phyloP scores from a whole-genome alignment of 2,113 vertebrate genomes.

The Gallinago undulata region DNA sequence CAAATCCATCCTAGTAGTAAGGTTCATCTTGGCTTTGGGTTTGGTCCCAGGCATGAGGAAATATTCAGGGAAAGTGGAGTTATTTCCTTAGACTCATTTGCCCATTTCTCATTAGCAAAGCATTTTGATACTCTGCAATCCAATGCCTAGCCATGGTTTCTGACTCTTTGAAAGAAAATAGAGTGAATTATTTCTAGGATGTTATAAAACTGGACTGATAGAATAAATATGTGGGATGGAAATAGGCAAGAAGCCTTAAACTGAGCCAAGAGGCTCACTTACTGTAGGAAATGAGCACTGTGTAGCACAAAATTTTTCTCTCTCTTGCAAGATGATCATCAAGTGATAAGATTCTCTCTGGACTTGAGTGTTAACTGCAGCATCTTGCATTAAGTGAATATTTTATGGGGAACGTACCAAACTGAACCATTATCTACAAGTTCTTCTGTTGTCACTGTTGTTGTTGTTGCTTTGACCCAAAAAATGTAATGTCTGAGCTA shows the following conservation, averaged over 20 bases:
- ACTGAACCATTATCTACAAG: neutral
- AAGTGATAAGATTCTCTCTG: slow-evolving; percentile 33
- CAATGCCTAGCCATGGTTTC: neutral
- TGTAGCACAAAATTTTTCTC: neutral
- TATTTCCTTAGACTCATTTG: slow-evolving; percentile 50
- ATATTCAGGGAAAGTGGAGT: slow-evolving; percentile 9
- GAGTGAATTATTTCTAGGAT: slow-evolving; percentile 22
- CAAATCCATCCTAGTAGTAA: neutral
- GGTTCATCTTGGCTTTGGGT: slow-evolving; percentile 16
- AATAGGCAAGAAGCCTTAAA: slow-evolving; percentile 11
- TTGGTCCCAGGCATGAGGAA: slow-evolving; percentile 49
- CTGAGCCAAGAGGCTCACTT: slow-evolving; percentile 22
- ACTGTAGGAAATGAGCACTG: neutral
- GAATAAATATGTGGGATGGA: slow-evolving; percentile 14
- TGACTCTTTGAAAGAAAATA: slow-evolving; percentile 6
- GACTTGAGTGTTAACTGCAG: slow-evolving; percentile 17
- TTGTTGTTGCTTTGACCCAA: neutral
- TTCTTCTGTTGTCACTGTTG: neutral
- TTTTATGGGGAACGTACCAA: neutral
- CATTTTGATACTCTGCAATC: slow-evolving; percentile 3
- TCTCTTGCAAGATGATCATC: neutral
- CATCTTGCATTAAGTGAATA: neutral
- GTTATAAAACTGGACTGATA: slow-evolving; percentile 34
- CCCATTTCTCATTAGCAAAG: slow-evolving; percentile 44
- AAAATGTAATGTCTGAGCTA: neutral